phyloP scores from a whole-genome alignment of 2,888 invertebrate species.

The Gortyna flavago region DNA sequence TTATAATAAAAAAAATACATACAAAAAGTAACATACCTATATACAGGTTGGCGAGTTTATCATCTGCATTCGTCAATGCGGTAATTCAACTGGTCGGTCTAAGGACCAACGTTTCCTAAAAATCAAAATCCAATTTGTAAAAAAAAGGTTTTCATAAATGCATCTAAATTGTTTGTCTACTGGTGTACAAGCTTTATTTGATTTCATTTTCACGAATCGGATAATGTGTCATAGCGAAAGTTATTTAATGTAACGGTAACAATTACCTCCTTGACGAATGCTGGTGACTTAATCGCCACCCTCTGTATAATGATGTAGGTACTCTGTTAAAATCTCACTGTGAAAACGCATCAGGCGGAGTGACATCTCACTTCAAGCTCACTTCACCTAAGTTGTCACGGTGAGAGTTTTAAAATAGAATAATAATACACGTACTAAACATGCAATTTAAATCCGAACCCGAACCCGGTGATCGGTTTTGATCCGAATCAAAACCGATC shows the following conservation, averaged over 20 bases:
- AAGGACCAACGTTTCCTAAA: neutral
- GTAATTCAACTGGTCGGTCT: too few relatives aligned
- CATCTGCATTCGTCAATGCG: too few relatives aligned
- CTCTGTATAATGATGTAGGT: neutral
- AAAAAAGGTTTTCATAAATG: neutral
- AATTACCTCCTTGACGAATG: neutral
- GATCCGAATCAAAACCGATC: slow-evolving; percentile 36
- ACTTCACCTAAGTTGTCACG: too few relatives aligned
- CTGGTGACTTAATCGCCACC: neutral
- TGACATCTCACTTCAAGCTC: neutral
- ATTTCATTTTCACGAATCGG: neutral
- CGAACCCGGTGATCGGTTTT: too few relatives aligned
- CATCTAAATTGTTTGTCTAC: neutral
- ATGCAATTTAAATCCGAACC: slow-evolving; percentile 12
- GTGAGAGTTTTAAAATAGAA: neutral
- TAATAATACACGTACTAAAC: neutral
- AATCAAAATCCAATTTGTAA: neutral
- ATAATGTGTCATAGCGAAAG: neutral
- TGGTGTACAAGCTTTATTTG: neutral
- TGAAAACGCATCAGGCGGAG: neutral
- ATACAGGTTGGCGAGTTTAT: too few relatives aligned
- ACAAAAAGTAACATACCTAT: too few relatives aligned
- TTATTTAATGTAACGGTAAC: too few relatives aligned
- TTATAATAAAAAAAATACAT: neutral
- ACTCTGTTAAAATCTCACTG: neutral